Percentiles rank a stretch among this genome's conserved stretches.
Evolutionary conservation across 2,797 vertebrate species (phyloP).

Genomic region (Crax fasciolata): DNA sequence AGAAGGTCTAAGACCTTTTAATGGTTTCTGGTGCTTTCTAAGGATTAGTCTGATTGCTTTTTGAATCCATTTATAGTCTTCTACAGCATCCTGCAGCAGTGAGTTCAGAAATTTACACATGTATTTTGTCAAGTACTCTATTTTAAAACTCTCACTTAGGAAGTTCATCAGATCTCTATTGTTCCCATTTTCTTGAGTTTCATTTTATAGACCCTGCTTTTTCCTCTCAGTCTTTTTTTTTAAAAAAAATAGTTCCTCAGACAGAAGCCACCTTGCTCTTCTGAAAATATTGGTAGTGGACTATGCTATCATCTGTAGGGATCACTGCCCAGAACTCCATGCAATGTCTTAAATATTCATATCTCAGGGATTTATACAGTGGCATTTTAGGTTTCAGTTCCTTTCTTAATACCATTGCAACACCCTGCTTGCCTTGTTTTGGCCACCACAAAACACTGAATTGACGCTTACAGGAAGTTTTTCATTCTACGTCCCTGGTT

Average conservation of each 20-base stretch:
- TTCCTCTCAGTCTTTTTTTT: not conserved
- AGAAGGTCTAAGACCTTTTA: not conserved
- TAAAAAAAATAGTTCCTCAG: not conserved
- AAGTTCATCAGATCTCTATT: not conserved
- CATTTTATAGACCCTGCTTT: not conserved
- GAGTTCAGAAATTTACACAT: not conserved
- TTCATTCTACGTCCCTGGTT: slow-evolving; percentile 49
- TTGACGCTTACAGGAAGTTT: slow-evolving; percentile 57
- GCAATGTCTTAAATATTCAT: not conserved
- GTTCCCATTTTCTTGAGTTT: not conserved
- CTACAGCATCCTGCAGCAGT: not conserved
- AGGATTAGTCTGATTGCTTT: not conserved
- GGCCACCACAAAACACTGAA: slow-evolving; percentile 27
- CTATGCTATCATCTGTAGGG: not conserved
- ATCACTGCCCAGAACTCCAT: not conserved
- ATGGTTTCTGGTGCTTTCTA: not conserved
- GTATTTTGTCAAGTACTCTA: not conserved
- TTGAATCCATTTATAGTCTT: not conserved
- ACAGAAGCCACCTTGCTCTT: not conserved
- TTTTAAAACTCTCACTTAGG: not conserved
- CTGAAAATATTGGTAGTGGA: not conserved
- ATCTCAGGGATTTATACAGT: not conserved
- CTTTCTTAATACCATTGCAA: slow-evolving; percentile 19
- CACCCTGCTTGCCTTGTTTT: slow-evolving; percentile 13
- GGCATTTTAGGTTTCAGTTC: slow-evolving; percentile 22